Evolutionary conservation across 1,140 invertebrate species (phyloP).

Genomic region (Lordiphosa clarofinis): DNA sequence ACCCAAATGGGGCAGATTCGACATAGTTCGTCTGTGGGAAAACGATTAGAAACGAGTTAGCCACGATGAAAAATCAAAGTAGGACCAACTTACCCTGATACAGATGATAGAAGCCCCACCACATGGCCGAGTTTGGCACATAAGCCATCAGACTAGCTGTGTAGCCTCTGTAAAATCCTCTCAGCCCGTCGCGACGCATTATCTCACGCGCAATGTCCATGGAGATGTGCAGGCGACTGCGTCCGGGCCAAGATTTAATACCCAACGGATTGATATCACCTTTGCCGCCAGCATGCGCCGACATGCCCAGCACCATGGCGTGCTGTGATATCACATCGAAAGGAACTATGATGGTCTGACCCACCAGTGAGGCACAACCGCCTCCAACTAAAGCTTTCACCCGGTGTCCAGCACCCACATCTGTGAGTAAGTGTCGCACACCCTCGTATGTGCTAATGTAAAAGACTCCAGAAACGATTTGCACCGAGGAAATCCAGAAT

Average conservation of each 20-base stretch:
- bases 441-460: constrained; percentile 98
- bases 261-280: constrained; percentile 86
- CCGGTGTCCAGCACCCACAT: constrained; percentile 81
- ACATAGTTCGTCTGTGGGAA: constrained; percentile 86
- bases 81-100: constrained; percentile 89
- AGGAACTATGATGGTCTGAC: constrained; percentile 97
- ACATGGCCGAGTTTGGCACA: constrained; percentile 96
- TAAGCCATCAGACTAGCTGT: constrained; percentile 94
- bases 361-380: constrained; percentile 93
- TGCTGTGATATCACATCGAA: constrained; percentile 98
- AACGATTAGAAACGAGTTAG: constrained; percentile 16
- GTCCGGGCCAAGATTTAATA: constrained; percentile 82
- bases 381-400: constrained; percentile 84
- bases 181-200: constrained; percentile 88
- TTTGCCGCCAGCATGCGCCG: constrained; percentile 80
- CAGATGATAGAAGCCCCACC: constrained; percentile 97
- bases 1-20: constrained; percentile 86
- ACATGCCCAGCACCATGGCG: constrained; percentile 94
- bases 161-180: constrained; percentile 96
- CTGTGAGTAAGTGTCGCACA: constrained; percentile 88
- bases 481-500: constrained; percentile 94
- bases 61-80: too few relatives aligned
- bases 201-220: constrained; percentile 87
- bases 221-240: constrained; percentile 84
- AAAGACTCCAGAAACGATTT: constrained; percentile 91